Base-by-base conservation (phyloP, 2,113 vertebrate genomes). In the Aegotheles bennettii region DNA sequence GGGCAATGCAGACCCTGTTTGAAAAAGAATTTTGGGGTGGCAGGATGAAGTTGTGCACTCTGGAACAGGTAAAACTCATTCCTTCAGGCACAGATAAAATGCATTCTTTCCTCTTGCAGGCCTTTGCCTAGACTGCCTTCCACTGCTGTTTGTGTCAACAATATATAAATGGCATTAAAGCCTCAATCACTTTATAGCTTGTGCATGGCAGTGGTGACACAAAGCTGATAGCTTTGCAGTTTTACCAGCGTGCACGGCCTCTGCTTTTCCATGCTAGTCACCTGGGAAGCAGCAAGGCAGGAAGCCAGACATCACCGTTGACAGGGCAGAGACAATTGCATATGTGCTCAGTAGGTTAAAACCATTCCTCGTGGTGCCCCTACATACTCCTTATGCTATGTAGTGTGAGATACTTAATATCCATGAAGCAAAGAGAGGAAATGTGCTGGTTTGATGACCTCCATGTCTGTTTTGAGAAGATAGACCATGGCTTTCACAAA, bases 151-250 rank as follows among this genome's bases (percentile, higher is more conserved):
- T 79, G 23, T 53, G 42, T 65, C 17, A 87, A 43, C 4, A 29
- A 13, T 8, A 9, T 21, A 12, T 1, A 65, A 90, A 48, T 13
- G 18, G 65, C 13, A 10, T 63, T 77, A 92, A 73, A 86, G 15
- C 26, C 23, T n/a, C 28, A 64, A 67, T 36, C 33, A 7, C 36
- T 45, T 61, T 70, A 69, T 53, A 61, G 25, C 23, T 74, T 84
- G 31, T 25, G 54, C 1, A 0, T 43, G 42, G 50, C 0, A 0
- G 28, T 3, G 0, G n/a, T 48, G 59, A 48, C 71, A 80, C 26
- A 23, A 2, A 28, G 29, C 48, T 92, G 64, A 9, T 59, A 38
- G 38, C n/a, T 74, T 64, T 43, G 40, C 16, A 56, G 19, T 79
- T 87, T 67, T 19, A 63, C 38, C 26, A 12, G n/a, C 63, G 50